phyloP scores from a whole-genome alignment of 2,113 vertebrate genomes.

The Melanocharis versteri region DNA sequence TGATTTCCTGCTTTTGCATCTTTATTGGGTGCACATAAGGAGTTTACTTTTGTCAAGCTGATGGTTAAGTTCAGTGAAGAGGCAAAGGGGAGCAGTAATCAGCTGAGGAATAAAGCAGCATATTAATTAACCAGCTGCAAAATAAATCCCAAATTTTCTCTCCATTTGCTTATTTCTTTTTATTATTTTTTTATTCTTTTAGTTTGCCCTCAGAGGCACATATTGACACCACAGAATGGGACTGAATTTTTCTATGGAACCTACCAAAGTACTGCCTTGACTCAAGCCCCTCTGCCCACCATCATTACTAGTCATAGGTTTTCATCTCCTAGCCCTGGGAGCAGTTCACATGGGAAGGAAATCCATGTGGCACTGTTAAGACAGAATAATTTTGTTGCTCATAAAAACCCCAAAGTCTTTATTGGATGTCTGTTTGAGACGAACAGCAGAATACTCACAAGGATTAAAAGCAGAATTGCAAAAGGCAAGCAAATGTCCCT shows the following conservation, averaged over 20 bases:
- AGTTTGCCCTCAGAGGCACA: background rate
- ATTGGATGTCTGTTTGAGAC: background rate
- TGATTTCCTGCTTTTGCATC: background rate
- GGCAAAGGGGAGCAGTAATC: background rate
- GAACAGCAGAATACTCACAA: background rate
- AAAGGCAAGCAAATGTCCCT: background rate
- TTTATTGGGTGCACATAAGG: background rate
- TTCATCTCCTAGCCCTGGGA: background rate
- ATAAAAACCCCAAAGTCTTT: background rate
- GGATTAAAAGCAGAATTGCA: background rate
- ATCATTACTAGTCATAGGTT: background rate
- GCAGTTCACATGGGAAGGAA: background rate
- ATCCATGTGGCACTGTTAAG: background rate
- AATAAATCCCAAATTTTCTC: background rate
- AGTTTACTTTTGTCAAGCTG: background rate
- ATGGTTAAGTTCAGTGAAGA: background rate
- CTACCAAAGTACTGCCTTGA: background rate
- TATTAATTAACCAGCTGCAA: background rate
- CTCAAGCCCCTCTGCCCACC: background rate
- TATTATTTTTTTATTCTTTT: background rate
- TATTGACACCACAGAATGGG: background rate
- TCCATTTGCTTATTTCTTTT: background rate
- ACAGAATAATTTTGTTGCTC: background rate
- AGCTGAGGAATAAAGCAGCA: background rate
- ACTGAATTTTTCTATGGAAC: background rate